Evolutionary conservation across 2,113 vertebrate genomes (phyloP), one percentile per base, ranked within the genome.

Genomic region (Andinoacara biseriatus): DNA sequence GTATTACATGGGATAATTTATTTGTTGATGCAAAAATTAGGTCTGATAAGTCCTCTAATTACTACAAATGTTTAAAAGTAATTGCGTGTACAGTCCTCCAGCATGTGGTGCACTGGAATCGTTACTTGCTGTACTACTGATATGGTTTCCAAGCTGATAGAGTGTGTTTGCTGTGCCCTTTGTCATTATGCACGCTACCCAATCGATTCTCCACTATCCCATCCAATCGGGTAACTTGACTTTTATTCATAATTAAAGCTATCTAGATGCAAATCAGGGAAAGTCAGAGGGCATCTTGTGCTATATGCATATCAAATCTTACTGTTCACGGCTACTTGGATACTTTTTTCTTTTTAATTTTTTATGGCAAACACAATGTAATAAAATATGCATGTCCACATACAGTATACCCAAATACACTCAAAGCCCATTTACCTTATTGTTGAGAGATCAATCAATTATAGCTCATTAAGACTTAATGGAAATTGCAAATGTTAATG

Each of bases 161-260:
- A 87, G 90, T 80, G 87, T 52, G 85, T 77, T 38, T 81, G 89
- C 93, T 89, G 78, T 83, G 94, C 91, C 93, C 93, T 95, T 90
- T 93, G 91, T 91, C 87, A 94, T 95, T 95, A 94, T 95, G 87
- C 94, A 95, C 90, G 93, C 92, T 86, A 91, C 85, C 92, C 93
- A 95, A 95, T 95, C 91, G 94, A 96, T 95, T 95, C 87, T 85
- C 92, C 93, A 91, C 91, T 80, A 91, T 94, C 83, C 88, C 87
- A 91, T 94, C 91, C 93, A 94, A 92, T 92, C 62, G 80, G 82
- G 87, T 93, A 89, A 93, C 92, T 94, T 95, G 95, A 95, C 94
- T 95, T 95, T 95, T 95, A 94, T 90, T 94, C 91, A 93, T 95
- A 95, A 96, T 96, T 96, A 96, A 95, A 96, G 94, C 93, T 94